A percentile compares a stretch with the other conserved stretches of the same genome.
Evolutionary conservation across 1,140 invertebrate genomes (phyloP).

Genomic region (Helicoverpa zea): DNA sequence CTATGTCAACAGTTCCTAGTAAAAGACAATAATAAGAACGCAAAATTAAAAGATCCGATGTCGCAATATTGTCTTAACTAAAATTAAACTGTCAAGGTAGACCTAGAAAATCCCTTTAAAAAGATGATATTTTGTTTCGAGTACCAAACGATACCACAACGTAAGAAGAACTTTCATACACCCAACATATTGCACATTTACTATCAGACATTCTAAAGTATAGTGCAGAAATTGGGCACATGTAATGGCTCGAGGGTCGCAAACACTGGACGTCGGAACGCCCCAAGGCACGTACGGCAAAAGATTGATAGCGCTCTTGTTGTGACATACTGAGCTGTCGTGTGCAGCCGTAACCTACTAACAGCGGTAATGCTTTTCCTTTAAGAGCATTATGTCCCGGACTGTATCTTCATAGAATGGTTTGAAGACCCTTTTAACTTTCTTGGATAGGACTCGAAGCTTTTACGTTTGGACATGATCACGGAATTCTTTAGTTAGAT

Average conservation of each 20-base stretch:
- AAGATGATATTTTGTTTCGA: too few species aligned
- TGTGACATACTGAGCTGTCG: background rate
- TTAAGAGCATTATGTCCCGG: background rate
- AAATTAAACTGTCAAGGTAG: too few species aligned
- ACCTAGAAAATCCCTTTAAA: too few species aligned
- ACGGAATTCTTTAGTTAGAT: too few species aligned
- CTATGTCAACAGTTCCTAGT: background rate
- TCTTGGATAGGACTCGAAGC: background rate
- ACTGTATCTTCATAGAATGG: background rate
- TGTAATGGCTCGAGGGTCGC: constrained; percentile 6
- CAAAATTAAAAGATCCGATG: background rate
- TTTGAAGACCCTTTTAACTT: background rate
- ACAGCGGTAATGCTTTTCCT: constrained; percentile 8
- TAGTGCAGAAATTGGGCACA: background rate
- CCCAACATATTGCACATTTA: background rate
- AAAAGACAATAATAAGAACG: background rate
- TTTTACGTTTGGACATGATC: too few species aligned
- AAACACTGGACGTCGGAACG: constrained; percentile 4
- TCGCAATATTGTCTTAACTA: too few species aligned
- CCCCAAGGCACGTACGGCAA: background rate
- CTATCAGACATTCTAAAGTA: background rate
- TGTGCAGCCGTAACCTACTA: background rate
- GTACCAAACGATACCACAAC: background rate
- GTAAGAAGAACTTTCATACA: background rate
- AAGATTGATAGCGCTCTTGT: constrained; percentile 4